A percentile compares a stretch with the other conserved stretches of the same genome.
These are phyloP conservation scores for Melieria omissa DNA, from an alignment of 2,888 invertebrate genomes.

Conservation along the genomic window DNA sequence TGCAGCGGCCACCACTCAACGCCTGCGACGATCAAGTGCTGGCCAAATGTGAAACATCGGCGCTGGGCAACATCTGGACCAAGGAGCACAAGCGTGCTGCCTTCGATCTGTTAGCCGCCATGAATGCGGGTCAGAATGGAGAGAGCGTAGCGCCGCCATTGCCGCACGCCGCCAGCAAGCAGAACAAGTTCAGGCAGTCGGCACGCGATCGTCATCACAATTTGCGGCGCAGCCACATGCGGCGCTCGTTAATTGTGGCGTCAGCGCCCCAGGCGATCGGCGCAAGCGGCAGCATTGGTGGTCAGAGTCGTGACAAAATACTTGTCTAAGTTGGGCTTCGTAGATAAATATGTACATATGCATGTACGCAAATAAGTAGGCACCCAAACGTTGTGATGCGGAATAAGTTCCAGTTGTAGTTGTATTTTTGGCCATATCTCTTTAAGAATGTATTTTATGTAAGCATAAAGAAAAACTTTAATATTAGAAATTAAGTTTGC, in stretches of 20 bases:
- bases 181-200: constrained; percentile 58
- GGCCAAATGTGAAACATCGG: constrained; percentile 44
- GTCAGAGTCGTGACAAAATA: constrained; percentile 17
- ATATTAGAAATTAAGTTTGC: no score
- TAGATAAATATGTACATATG: neutral
- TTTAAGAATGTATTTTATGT: no score
- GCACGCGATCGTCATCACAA: constrained; percentile 57
- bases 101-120: constrained; percentile 64
- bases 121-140: constrained; percentile 57
- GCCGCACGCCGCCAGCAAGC: constrained; percentile 28
- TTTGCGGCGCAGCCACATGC: constrained; percentile 55
- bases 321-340: neutral
- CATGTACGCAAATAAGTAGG: neutral
- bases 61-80: constrained; percentile 59
- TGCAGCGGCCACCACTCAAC: constrained; percentile 4
- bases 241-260: constrained; percentile 52
- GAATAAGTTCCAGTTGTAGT: constrained; percentile 50
- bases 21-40: constrained; percentile 34
- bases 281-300: neutral
- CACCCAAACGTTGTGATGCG: constrained; percentile 51
- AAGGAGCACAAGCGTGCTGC: constrained; percentile 64
- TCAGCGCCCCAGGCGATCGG: constrained; percentile 15
- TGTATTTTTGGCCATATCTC: no score
- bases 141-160: constrained; percentile 7
- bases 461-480: no score